Evolutionary conservation across 2,888 invertebrate species (phyloP).

Genomic region (Drosophila fulvimacula): DNA sequence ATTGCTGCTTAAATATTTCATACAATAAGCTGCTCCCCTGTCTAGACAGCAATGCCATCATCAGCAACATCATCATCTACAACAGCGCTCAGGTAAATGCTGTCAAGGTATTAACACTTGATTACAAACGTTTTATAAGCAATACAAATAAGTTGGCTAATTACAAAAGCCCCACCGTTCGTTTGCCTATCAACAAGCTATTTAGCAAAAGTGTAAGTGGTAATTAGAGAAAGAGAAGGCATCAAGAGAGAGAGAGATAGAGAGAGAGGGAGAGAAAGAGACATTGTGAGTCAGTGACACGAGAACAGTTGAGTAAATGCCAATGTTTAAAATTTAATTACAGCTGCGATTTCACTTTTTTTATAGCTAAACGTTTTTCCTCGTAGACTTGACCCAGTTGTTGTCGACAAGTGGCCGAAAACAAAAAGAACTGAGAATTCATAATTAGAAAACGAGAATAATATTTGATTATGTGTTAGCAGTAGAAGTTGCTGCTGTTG

Average conservation of each 20-base stretch:
- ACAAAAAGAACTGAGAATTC: slow-evolving; percentile 43
- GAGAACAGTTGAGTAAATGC: slow-evolving; percentile 31
- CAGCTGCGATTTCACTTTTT: slow-evolving; percentile 76
- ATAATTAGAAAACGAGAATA: slow-evolving; percentile 64
- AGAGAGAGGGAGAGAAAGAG: not conserved
- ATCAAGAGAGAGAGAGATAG: not conserved
- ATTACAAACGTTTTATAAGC: slow-evolving; percentile 29
- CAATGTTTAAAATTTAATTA: slow-evolving; percentile 70
- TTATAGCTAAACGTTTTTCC: slow-evolving; percentile 23
- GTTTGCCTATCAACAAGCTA: slow-evolving; percentile 43
- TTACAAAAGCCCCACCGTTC: slow-evolving; percentile 18
- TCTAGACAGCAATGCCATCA: slow-evolving; percentile 52
- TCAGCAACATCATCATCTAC: not conserved
- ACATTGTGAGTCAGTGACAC: slow-evolving; percentile 20
- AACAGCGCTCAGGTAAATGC: slow-evolving; percentile 6
- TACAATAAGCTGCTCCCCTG: slow-evolving; percentile 43
- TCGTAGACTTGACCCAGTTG: slow-evolving; percentile 72
- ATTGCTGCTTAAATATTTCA: not conserved
- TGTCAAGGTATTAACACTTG: slow-evolving; percentile 50
- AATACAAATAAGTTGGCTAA: slow-evolving; percentile 43
- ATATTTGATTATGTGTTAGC: slow-evolving; percentile 23
- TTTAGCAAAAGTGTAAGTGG: slow-evolving; percentile 65
- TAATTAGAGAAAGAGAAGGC: slow-evolving; percentile 41
- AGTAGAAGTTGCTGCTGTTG: not conserved
- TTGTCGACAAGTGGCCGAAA: slow-evolving; percentile 32